phyloP scores from a whole-genome alignment of 30 jellyfish, hydroid and myxozoan species.

The Aurelia sp. region DNA sequence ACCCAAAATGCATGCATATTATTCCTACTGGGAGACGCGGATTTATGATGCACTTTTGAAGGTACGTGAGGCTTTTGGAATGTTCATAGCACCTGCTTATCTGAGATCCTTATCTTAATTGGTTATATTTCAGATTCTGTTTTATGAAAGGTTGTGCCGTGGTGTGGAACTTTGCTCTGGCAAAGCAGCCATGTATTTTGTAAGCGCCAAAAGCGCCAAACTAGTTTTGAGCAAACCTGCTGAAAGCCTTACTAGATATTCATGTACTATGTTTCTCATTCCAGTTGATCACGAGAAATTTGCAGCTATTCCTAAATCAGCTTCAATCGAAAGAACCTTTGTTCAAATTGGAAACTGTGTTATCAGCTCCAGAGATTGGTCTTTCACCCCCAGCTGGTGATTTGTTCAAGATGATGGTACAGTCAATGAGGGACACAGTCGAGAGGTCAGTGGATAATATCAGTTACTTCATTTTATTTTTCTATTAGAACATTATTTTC shows the following conservation, averaged over 20 bases:
- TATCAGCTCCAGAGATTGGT: slow-evolving; percentile 96
- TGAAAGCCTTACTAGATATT: neutral
- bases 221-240: too few relatives aligned
- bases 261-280: too few relatives aligned
- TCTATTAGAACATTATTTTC: too few relatives aligned
- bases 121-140: neutral
- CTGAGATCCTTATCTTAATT: neutral
- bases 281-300: slow-evolving; percentile 83
- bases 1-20: slow-evolving; percentile 77
- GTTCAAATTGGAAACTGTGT: slow-evolving; percentile 94
- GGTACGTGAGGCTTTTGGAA: slow-evolving; percentile 44
- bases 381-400: slow-evolving; percentile 95
- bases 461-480: neutral
- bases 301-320: slow-evolving; percentile 73
- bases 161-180: too few relatives aligned
- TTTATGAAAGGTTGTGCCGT: neutral
- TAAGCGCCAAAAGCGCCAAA: too few relatives aligned
- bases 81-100: neutral
- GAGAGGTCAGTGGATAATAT: slow-evolving; percentile 69
- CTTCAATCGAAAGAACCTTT: slow-evolving; percentile 87
- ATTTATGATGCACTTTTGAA: slow-evolving; percentile 84
- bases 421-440: slow-evolving; percentile 88
- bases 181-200: too few relatives aligned
- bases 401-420: slow-evolving; percentile 77
- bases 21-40: slow-evolving; percentile 89